A percentile compares a stretch with the other conserved stretches of the same genome.
phyloP scores from a whole-genome alignment of 2,113 vertebrate genomes.

The Aldabrachelys gigantea region DNA sequence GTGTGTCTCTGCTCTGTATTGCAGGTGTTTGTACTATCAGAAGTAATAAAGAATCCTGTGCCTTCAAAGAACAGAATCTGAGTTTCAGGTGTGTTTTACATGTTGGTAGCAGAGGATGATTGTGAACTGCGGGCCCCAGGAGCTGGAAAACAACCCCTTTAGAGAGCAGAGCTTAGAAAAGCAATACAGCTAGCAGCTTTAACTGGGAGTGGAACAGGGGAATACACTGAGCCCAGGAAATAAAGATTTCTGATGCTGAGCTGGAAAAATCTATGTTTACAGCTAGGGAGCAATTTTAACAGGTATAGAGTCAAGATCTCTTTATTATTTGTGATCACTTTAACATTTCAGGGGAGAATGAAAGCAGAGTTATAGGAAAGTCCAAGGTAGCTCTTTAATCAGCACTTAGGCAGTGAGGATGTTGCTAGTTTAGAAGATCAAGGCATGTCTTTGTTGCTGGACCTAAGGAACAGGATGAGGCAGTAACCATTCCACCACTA shows the following conservation, averaged over 20 bases:
- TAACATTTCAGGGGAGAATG: neutral
- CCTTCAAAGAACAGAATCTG: neutral
- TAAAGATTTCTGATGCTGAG: too few species aligned
- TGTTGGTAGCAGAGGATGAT: neutral
- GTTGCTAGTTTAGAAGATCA: neutral
- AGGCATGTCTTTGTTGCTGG: neutral
- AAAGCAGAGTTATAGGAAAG: neutral
- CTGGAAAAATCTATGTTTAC: too few species aligned
- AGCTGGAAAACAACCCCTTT: neutral
- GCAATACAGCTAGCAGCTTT: neutral
- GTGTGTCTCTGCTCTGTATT: neutral
- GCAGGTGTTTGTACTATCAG: neutral
- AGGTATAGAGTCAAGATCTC: neutral
- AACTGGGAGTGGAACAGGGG: neutral
- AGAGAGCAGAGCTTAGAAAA: neutral
- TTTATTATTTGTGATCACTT: neutral
- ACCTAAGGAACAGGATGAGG: neutral
- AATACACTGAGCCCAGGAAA: neutral
- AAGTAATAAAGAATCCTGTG: neutral
- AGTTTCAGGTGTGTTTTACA: neutral
- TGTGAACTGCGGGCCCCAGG: neutral
- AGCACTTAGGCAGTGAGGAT: neutral
- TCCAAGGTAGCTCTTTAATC: neutral
- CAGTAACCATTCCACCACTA: neutral
- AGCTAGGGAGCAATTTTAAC: neutral